Evolutionary conservation across 2,888 invertebrate species (phyloP).

Genomic region (Hirtodrosophila alboralis): DNA sequence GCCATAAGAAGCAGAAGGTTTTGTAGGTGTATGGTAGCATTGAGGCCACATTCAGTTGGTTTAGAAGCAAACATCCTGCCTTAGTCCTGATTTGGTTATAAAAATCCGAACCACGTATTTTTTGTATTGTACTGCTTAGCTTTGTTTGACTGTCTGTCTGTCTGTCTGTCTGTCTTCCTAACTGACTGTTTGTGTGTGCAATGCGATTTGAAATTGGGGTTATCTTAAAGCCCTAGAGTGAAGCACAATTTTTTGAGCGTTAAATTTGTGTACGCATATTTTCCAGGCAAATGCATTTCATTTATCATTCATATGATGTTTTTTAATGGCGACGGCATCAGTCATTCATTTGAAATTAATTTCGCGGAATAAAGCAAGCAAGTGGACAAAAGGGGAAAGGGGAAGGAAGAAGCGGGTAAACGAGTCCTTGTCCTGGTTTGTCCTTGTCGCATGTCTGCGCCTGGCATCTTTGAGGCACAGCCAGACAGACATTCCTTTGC

Average conservation of each 20-base stretch:
- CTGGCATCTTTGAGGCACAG: conserved; percentile 34
- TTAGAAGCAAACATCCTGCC: conserved; percentile 6
- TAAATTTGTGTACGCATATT: conserved; percentile 11
- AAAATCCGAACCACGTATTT: conserved; percentile 73
- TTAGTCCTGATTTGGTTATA: conserved; percentile 77
- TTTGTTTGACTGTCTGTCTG: conserved; percentile 4
- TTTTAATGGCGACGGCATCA: conserved; percentile 48
- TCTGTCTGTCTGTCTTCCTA: conserved; percentile 6
- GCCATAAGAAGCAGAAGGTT: conserved; percentile 2
- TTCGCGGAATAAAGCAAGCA: conserved; percentile 62
- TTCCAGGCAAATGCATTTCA: conserved; percentile 58
- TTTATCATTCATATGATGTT: conserved; percentile 57
- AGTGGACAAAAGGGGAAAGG: conserved; percentile 2
- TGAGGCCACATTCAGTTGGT: conserved; percentile 23
- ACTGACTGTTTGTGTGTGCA: conserved; percentile 11
- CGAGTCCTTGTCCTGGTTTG: neutral
- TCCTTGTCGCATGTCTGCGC: conserved; percentile 53
- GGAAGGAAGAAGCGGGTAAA: no score
- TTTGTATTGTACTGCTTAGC: conserved; percentile 14
- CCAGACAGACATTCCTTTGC: conserved; percentile 31
- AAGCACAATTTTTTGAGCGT: conserved; percentile 10
- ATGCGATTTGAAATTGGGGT: conserved; percentile 22
- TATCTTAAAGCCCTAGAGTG: conserved; percentile 33
- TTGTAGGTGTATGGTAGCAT: conserved; percentile 10
- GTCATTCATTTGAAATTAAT: conserved; percentile 73